Conservation (phyloP, 2,113 vertebrate genomes). For the Caloenas nicobarica region DNA sequence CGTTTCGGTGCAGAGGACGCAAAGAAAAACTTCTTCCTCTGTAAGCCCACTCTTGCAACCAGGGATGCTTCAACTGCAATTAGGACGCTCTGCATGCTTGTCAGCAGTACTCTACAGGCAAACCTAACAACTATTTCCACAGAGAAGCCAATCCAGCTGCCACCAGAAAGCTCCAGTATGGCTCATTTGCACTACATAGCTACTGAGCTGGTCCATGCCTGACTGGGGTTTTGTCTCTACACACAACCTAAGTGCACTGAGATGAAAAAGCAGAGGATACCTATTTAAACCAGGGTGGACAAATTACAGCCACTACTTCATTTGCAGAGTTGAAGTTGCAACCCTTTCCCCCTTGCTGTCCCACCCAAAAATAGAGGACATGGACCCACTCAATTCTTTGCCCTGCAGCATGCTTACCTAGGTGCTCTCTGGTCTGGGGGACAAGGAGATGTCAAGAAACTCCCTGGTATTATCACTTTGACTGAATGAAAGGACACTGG, state of each 20-base stretch:
- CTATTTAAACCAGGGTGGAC: background rate
- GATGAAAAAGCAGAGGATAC: background rate
- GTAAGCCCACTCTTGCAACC: background rate
- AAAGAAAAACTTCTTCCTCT: background rate
- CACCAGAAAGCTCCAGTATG: no score
- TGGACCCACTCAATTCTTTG: background rate
- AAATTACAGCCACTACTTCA: background rate
- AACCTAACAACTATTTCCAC: rapidly evolving
- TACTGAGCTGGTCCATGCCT: background rate
- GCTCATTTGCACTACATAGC: rapidly evolving
- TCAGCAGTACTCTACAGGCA: background rate
- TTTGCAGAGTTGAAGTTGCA: background rate
- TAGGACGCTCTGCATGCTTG: rapidly evolving
- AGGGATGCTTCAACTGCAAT: background rate
- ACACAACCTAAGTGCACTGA: rapidly evolving
- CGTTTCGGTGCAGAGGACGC: background rate
- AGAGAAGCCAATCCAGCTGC: rapidly evolving
- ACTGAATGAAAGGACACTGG: background rate
- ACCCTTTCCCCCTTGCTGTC: background rate
- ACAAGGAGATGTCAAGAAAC: background rate
- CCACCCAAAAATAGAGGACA: background rate
- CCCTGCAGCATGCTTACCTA: background rate
- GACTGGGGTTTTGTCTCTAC: background rate
- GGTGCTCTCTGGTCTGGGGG: background rate
- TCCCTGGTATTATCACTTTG: background rate